Base-by-base conservation (phyloP, 2,888 invertebrate genomes). In the Aporophyla lueneburgensis region DNA sequence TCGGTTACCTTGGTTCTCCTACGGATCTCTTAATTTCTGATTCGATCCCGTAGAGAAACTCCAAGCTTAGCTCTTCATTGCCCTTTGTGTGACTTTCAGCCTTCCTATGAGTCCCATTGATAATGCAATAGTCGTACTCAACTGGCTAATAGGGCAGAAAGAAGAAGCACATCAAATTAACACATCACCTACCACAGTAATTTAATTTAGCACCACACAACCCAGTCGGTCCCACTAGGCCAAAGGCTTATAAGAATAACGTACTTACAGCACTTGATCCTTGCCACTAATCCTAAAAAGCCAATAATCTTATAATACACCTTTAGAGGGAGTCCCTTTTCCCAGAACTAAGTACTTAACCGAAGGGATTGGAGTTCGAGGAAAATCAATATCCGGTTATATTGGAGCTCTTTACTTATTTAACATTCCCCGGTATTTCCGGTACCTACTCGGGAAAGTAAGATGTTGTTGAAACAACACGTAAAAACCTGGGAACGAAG, bases 331-430 rank as follows among this genome's bases (percentile, higher is more conserved):
- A 66, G 51, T 58, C 61, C 76, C 77, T 82, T 81, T 83, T 73
- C 71, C 59, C 69, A 72, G 71, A 83, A 71, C 54, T 72, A 78
- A 77, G 68, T 68, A 78, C 70, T 71, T 75, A 78, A 54, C 66
- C 46, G 46, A 72, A 86, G 76, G 74, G 77, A 80, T 80, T 71
- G 68, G 69, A 76, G 65, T 74, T 61, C 77, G 65, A 53, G 62
- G 87, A 75, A 77, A 85, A 84, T 86, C 86, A 80, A 85, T 85
- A 86, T 74, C 84, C 80, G 69, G 68, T 40, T 71, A 51, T 80
- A 86, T 78, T 74, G 68, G 56, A 86, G 56, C 65, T 86, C 73
- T 80, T 86, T 65, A 77, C 73, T 78, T 86, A 83, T 86, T 83
- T 80, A 77, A 56, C 71, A 69, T 73, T 59, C 49, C 58, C 75